Conservation (phyloP, 2,888 invertebrate genomes). For the Lasius platythorax region DNA sequence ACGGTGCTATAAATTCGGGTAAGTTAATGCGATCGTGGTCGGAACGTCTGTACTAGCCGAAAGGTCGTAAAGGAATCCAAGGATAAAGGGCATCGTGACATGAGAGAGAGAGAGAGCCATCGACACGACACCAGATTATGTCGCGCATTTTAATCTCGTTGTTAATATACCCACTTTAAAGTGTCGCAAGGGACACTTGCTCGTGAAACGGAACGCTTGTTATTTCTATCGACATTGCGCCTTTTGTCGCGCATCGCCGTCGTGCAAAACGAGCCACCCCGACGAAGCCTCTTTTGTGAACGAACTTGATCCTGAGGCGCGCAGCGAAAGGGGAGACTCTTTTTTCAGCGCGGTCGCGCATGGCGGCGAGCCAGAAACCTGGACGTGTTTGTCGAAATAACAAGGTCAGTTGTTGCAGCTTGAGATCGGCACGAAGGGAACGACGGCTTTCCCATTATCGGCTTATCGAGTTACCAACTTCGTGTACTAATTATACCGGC, state of each 20-base stretch:
- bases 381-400: conserved; percentile 73
- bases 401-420: conserved; percentile 73
- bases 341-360: conserved; percentile 56
- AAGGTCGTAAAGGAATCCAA: not conserved
- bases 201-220: not conserved
- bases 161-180: conserved; percentile 11
- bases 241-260: conserved; percentile 21
- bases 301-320: conserved; percentile 40
- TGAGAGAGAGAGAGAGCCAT: not conserved
- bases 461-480: conserved; percentile 73
- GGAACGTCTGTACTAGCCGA: not conserved
- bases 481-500: conserved; percentile 68
- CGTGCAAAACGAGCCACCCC: conserved; percentile 6
- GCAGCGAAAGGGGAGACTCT: conserved; percentile 35
- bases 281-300: not conserved
- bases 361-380: conserved; percentile 63
- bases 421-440: conserved; percentile 46
- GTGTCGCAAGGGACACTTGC: not conserved
- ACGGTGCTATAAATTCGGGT: conserved; percentile 39
- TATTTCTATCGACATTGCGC: not conserved
- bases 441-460: conserved; percentile 68
- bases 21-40: conserved; percentile 59
- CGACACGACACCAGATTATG: conserved; percentile 18
- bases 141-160: not conserved
- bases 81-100: not conserved